Evolutionary conservation across 2,113 vertebrate species (phyloP).

Genomic region (Murina feae): DNA sequence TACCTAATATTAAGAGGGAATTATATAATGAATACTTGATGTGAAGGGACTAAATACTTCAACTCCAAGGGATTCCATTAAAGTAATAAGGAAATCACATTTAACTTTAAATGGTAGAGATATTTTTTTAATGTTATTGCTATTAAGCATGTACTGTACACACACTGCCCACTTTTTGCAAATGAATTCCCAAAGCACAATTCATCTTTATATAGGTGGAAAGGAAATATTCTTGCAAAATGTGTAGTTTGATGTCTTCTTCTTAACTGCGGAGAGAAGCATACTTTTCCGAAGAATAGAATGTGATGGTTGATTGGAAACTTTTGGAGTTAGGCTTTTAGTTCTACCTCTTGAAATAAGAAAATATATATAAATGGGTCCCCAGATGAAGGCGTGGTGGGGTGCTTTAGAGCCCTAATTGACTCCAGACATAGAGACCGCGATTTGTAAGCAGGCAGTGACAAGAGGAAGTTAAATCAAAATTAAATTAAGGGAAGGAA

Average conservation of each 20-base stretch:
- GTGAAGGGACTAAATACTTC: constrained; percentile 60
- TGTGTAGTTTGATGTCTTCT: neutral
- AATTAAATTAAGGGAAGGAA: constrained; percentile 67
- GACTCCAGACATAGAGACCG: constrained; percentile 62
- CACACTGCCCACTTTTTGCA: neutral
- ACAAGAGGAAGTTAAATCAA: constrained; percentile 71
- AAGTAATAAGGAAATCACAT: constrained; percentile 64
- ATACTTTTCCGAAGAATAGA: constrained; percentile 31
- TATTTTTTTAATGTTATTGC: constrained; percentile 46
- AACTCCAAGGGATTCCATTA: constrained; percentile 58
- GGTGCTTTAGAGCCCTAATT: constrained; percentile 55
- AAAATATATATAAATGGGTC: constrained; percentile 55
- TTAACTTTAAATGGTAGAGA: constrained; percentile 64
- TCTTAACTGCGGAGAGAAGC: constrained; percentile 14
- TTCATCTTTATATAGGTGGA: constrained; percentile 51
- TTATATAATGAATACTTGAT: constrained; percentile 56
- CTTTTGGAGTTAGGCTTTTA: constrained; percentile 56
- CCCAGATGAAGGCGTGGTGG: constrained; percentile 49
- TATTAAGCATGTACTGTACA: constrained; percentile 50
- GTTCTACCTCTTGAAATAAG: constrained; percentile 50
- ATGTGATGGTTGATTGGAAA: constrained; percentile 68
- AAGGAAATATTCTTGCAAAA: constrained; percentile 7
- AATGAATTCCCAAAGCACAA: constrained; percentile 51
- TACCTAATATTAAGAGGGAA: constrained; percentile 53
- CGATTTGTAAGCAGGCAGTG: constrained; percentile 69